Percentiles rank a stretch among this genome's conserved stretches.
Evolutionary conservation across 1,140 invertebrate genomes (phyloP).

Genomic region (Saccostrea echinata): DNA sequence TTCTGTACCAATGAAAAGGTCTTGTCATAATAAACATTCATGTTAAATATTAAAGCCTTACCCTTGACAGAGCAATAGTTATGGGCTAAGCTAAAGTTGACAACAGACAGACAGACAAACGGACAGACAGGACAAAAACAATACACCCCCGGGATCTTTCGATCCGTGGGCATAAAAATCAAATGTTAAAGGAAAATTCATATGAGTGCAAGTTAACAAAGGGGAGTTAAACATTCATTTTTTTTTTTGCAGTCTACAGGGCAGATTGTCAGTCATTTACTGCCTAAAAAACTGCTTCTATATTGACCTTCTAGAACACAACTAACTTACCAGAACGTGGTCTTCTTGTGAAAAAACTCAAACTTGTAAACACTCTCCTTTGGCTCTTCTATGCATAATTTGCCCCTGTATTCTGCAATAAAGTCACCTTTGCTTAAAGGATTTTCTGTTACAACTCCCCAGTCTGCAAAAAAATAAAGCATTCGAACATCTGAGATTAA

Average conservation of each 20-base stretch:
- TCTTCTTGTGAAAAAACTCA: constrained; percentile 5
- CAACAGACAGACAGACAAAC: neutral
- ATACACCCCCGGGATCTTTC: neutral
- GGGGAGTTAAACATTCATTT: neutral
- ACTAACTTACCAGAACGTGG: neutral
- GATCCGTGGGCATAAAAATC: neutral
- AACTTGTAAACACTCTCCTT: neutral
- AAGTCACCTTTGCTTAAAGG: neutral
- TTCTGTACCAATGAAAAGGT: too few species aligned
- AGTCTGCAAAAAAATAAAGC: neutral
- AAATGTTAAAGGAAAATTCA: constrained; percentile 5
- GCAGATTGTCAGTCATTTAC: neutral
- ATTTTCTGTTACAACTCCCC: neutral
- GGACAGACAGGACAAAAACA: neutral
- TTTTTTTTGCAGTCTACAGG: neutral
- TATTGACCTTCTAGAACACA: neutral
- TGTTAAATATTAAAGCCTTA: too few species aligned
- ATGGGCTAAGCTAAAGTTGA: neutral
- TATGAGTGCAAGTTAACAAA: neutral
- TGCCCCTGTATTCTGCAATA: constrained; percentile 4
- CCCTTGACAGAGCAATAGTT: too few species aligned
- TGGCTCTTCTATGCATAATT: neutral
- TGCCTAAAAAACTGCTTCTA: neutral
- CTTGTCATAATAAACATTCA: too few species aligned
- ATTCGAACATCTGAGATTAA: neutral